These are phyloP conservation scores for Seriola rivoliana DNA, from an alignment of 2,113 vertebrate genomes.

Conservation along the genomic window DNA sequence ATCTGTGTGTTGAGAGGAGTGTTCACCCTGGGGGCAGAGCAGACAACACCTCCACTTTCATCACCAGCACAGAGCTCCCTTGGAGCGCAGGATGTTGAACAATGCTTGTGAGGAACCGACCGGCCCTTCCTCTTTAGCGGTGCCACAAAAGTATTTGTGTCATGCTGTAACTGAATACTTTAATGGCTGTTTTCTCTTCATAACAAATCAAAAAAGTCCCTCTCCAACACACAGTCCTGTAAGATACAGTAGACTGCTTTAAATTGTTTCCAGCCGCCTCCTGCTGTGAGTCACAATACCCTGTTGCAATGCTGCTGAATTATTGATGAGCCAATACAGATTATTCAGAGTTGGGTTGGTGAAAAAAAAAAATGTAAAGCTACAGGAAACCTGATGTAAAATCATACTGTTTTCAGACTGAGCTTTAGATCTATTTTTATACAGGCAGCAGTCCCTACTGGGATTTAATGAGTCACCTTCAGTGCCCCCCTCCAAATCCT, in stretches of 20 bases:
- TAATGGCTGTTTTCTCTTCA: constrained; percentile 27
- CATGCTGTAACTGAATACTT: constrained; percentile 33
- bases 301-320: constrained; percentile 54
- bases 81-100: constrained; percentile 40
- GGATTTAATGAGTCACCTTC: not conserved
- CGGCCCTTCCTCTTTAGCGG: constrained; percentile 23
- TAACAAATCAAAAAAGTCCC: constrained; percentile 36
- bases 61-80: constrained; percentile 51
- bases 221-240: not conserved
- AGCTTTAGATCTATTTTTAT: constrained; percentile 24
- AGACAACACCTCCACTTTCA: constrained; percentile 71
- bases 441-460: not conserved
- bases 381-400: constrained; percentile 11
- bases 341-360: constrained; percentile 18
- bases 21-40: constrained; percentile 59
- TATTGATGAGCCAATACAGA: constrained; percentile 60
- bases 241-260: constrained; percentile 13
- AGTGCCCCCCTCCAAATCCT: not conserved
- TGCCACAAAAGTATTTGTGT: constrained; percentile 45
- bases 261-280: constrained; percentile 47
- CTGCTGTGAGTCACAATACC: constrained; percentile 42
- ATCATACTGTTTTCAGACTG: constrained; percentile 16
- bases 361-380: constrained; percentile 1
- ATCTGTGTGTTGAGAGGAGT: constrained; percentile 50
- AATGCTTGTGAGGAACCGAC: constrained; percentile 40